Base-by-base conservation (phyloP, 2,888 invertebrate genomes). In the Siphlonurus alternatus region DNA sequence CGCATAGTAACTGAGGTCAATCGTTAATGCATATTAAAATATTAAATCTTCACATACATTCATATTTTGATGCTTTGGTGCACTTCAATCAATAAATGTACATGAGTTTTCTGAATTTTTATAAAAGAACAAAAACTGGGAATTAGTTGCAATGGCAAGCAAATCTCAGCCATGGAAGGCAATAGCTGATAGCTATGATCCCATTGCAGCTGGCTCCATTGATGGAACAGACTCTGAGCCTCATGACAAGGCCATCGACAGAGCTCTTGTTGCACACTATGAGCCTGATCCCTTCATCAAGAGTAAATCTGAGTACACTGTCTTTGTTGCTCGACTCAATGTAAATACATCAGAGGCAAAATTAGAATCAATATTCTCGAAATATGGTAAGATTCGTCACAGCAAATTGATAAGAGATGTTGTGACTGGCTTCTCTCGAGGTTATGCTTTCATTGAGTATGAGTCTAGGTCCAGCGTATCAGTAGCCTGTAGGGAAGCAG, bases 401-500 rank as follows among this genome's bases (percentile, higher is more conserved):
- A 80, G 87, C 72, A 75, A 81, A 64, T 70, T 93, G 64, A 80
- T 93, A 2, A 81, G 84, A 70, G 91, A 93, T 71, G 81, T 92
- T 61, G 87, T 93, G 0, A 93, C 93, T 0, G 90, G 91, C 0
- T 81, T 83, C 71, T 88, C 91, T 0, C 86, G 86, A 73, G 83
- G 88, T 63, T 93, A 93, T 72, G 92, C 86, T 1, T 93, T 93
- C 74, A 80, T 93, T n/a, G 92, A 92, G 75, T 93, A 82, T 76
- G 82, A 83, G 67, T 80, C 78, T 23, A 77, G 79, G 67, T 75
- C 76, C 18, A 80, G 81, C 63, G 85, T 86, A 3, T 79, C 81
- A 64, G 79, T 78, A 67, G 89, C 88, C 0, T 77, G 84, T 59
- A 76, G 78, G 62, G 77, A 80, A 65, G 82, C 84, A 70, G 78